Percentiles rank a stretch among this genome's conserved stretches.
phyloP scores from a whole-genome alignment of 2,797 vertebrate species.

The Podarcis siculus region DNA sequence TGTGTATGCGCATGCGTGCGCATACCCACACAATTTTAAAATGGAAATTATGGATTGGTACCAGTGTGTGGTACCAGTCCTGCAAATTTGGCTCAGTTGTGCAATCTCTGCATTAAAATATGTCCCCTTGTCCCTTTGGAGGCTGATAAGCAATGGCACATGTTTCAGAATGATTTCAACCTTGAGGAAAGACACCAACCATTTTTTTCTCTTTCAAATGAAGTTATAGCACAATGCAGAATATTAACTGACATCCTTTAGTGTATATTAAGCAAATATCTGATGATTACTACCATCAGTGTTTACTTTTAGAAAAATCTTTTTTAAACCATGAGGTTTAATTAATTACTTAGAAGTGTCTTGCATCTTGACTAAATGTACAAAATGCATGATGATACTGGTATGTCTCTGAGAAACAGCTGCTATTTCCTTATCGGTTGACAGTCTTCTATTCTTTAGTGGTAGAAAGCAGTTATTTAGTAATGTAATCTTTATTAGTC shows the following conservation, averaged over 20 bases:
- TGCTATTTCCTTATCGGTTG: slow-evolving; percentile 15
- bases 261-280: background rate
- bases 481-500: slow-evolving; percentile 20
- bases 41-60: background rate
- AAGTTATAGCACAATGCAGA: slow-evolving; percentile 30
- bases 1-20: too few species aligned
- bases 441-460: slow-evolving; percentile 17
- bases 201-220: slow-evolving; percentile 45
- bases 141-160: background rate
- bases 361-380: background rate
- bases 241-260: background rate
- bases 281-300: background rate
- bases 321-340: background rate
- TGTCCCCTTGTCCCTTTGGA: background rate
- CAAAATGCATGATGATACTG: background rate
- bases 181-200: slow-evolving; percentile 17
- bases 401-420: slow-evolving; percentile 17
- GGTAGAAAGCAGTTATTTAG: background rate
- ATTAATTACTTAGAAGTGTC: background rate
- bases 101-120: background rate
- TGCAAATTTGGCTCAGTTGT: background rate
- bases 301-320: background rate
- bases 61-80: background rate
- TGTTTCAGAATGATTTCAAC: slow-evolving; percentile 19
- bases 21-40: background rate